Conservation (phyloP, 2,113 vertebrate species). For the Corynorhinus townsendii region DNA sequence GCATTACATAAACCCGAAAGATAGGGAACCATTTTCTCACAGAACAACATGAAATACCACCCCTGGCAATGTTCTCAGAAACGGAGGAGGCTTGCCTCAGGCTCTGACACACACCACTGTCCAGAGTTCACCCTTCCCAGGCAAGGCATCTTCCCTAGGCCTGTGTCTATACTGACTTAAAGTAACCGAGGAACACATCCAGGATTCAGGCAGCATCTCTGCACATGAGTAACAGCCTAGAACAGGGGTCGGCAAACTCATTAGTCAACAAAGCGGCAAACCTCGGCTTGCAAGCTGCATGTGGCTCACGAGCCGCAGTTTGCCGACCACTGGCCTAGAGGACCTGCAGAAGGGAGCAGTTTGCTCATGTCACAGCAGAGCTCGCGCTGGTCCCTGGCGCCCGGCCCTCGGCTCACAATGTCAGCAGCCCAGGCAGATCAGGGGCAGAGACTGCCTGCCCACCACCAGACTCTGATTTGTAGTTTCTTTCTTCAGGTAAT, state of each 20-base stretch:
- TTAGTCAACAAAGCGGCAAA: too few species aligned
- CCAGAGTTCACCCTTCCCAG: not conserved
- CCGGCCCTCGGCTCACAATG: not conserved
- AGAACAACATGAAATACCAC: not conserved
- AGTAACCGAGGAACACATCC: conserved; percentile 6
- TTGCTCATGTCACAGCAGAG: not conserved
- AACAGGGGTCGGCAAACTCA: too few species aligned
- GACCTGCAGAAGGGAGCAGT: not conserved
- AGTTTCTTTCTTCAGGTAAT: not conserved
- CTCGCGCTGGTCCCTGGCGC: too few species aligned
- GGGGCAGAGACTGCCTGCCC: not conserved
- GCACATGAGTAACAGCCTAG: not conserved
- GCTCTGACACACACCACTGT: not conserved
- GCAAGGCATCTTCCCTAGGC: not conserved
- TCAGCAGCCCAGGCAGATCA: not conserved
- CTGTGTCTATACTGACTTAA: not conserved
- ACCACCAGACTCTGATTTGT: not conserved
- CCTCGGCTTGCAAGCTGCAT: too few species aligned
- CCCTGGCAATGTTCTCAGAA: not conserved
- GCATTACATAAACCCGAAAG: not conserved
- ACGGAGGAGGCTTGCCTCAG: not conserved
- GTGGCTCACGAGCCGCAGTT: too few species aligned
- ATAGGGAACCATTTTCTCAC: not conserved
- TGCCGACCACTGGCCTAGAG: too few species aligned
- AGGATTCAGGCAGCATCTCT: not conserved